phyloP scores from a whole-genome alignment of 2,797 vertebrate species.

The Nyctibius grandis region DNA sequence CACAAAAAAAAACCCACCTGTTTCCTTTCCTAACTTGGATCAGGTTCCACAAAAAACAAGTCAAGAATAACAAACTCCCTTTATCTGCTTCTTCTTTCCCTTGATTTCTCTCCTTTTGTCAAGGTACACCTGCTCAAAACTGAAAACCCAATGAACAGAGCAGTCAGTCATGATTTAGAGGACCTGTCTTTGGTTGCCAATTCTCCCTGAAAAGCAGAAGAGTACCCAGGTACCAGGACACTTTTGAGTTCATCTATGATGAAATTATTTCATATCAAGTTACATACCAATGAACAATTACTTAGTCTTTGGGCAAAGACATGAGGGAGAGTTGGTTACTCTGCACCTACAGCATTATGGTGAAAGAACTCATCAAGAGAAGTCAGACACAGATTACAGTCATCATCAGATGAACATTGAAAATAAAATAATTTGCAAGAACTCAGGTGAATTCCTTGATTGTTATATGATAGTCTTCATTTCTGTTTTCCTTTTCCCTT shows the following conservation, averaged over 20 bases:
- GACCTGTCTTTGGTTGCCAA: neutral
- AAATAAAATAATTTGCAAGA: neutral
- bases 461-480: neutral
- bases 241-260: neutral
- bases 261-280: neutral
- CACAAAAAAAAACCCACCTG: rapidly evolving
- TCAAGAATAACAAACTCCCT: neutral
- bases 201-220: neutral
- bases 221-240: neutral
- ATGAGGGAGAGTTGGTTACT: neutral
- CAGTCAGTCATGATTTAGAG: neutral
- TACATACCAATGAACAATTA: neutral
- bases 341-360: neutral
- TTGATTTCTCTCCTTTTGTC: neutral
- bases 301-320: neutral
- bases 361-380: neutral
- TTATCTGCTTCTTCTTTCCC: neutral
- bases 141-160: neutral
- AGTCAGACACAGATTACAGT: neutral
- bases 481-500: neutral
- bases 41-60: neutral
- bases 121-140: neutral
- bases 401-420: neutral
- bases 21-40: neutral
- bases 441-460: neutral